phyloP scores from a whole-genome alignment of 2,797 vertebrate species.

The Melanotaenia boesemani region DNA sequence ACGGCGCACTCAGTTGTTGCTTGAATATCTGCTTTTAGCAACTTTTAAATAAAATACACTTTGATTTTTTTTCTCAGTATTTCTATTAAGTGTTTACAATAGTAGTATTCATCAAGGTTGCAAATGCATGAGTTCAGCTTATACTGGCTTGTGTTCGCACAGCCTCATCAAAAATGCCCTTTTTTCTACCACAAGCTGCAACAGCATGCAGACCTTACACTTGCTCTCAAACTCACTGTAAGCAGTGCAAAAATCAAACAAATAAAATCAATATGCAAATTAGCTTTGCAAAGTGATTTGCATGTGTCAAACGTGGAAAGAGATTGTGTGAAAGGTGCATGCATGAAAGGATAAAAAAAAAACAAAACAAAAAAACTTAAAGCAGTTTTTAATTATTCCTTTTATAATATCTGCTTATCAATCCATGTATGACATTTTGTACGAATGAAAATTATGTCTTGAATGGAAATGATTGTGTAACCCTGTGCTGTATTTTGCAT shows the following conservation, averaged over 20 bases:
- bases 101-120: constrained; percentile 17
- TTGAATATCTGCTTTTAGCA: background rate
- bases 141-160: constrained; percentile 60
- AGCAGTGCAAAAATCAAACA: constrained; percentile 45
- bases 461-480: constrained; percentile 29
- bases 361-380: background rate
- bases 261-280: constrained; percentile 73
- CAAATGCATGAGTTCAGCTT: constrained; percentile 56
- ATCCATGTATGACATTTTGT: background rate
- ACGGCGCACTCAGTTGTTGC: background rate
- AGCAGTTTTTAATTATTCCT: background rate
- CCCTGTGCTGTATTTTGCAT: constrained; percentile 39
- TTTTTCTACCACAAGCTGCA: constrained; percentile 60
- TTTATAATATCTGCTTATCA: background rate
- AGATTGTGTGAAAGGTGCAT: constrained; percentile 36
- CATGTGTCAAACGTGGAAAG: constrained; percentile 71
- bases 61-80: background rate
- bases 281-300: constrained; percentile 64
- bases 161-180: constrained; percentile 77
- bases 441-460: constrained; percentile 22
- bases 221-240: constrained; percentile 43
- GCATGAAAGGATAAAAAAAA: background rate
- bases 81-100: background rate
- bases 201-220: constrained; percentile 44
- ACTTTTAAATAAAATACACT: constrained; percentile 22